These are phyloP conservation scores for Hydriomena furcata DNA, from an alignment of 2,888 invertebrate species.

Conservation along the genomic window DNA sequence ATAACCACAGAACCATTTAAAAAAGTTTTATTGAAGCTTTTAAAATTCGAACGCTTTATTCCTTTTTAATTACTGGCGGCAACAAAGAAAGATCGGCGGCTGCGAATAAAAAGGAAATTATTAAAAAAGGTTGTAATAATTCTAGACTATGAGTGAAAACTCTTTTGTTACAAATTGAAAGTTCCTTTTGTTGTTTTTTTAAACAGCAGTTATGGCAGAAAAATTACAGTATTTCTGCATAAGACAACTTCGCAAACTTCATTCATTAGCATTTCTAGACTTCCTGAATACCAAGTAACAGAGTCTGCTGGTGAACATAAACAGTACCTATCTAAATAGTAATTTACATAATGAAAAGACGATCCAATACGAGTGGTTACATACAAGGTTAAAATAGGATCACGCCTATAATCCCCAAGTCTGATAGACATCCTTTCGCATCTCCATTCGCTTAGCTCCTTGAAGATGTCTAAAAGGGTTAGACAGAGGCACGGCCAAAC, in stretches of 20 bases:
- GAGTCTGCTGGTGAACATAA: neutral
- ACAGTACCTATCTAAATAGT: no score
- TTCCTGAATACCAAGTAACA: conserved; percentile 11
- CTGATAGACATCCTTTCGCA: no score
- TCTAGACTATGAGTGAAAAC: neutral
- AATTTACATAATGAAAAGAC: no score
- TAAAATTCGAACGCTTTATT: conserved; percentile 51
- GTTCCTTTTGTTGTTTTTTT: neutral
- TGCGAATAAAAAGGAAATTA: conserved; percentile 53
- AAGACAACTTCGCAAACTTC: conserved; percentile 2
- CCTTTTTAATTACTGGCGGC: conserved; percentile 63
- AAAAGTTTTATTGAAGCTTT: conserved; percentile 47
- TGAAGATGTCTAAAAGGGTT: no score
- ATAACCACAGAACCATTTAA: conserved; percentile 37
- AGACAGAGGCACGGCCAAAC: no score
- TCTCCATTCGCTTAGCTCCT: no score
- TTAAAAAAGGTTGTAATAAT: conserved; percentile 19
- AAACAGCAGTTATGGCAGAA: neutral
- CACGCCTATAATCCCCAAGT: no score
- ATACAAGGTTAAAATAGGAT: no score
- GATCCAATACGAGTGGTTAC: no score
- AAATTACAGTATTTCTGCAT: neutral
- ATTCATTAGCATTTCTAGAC: conserved; percentile 3
- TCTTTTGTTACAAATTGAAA: conserved; percentile 4
- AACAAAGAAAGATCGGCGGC: conserved; percentile 64